Base-by-base conservation (phyloP, 2,113 vertebrate genomes). In the Phainopepla nitens region DNA sequence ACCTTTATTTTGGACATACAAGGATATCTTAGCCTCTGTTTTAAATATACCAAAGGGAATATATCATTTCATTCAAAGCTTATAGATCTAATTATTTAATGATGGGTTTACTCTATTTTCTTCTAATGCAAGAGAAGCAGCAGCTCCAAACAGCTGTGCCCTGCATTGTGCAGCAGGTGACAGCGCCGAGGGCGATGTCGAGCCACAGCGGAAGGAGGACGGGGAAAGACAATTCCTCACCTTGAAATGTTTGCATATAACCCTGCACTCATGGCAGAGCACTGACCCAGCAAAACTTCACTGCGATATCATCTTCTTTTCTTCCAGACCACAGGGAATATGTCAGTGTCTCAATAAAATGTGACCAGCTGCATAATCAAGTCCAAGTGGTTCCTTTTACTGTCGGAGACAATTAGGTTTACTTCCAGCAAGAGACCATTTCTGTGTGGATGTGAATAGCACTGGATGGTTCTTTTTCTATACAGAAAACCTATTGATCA, bases 331-430 rank as follows among this genome's bases (percentile, higher is more conserved):
- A 75, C 45, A 27, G 69, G 82, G 84, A 94, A 66, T n/a, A 66
- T 81, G 71, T 65, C 93, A 93, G 69, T 62, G 54, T 62, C 87
- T 91, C 83, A 83, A 54, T 92, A 80, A 95, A 92, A 90, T 81
- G 91, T 66, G 61, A 72, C 60, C 89, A 84, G 80, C 64, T 71
- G 51, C 65, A 94, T 94, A 94, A 95, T 89, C 72, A 89, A 95
- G 88, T 65, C 83, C 95, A 75, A 94, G 65, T 35, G 57, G 71
- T 84, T 72, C 85, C 75, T 90, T 94, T 96, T 83, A 82, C 89
- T 93, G 85, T 68, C 35, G 0, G 53, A 82, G 57, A 57, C 45
- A 91, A 87, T 90, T 82, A 91, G 29, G 0, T 90, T 94, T 96
- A 87, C 89, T 64, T 84, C 65, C 66, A 87, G 73, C 78, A 77